These are phyloP conservation scores for Gymnocypris eckloni DNA, from an alignment of 2,797 vertebrate species.

Conservation along the genomic window DNA sequence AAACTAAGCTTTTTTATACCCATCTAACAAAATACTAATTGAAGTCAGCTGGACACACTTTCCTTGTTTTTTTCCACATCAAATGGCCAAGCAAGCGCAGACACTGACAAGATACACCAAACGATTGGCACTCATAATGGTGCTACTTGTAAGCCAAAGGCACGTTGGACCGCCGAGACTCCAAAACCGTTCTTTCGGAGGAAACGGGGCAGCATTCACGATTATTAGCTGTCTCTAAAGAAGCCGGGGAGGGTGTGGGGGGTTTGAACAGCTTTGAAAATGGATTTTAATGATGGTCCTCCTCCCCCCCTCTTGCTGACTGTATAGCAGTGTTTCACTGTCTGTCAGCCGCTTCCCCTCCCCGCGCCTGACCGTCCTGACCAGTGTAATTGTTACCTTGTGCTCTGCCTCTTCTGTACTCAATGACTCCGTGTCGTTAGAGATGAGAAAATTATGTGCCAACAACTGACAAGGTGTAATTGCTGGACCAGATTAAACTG, in stretches of 20 bases:
- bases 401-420: constrained; percentile 60
- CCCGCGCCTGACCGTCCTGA: constrained; percentile 53
- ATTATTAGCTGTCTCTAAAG: constrained; percentile 22
- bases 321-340: constrained; percentile 53
- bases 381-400: constrained; percentile 68
- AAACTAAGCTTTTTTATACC: too few species aligned
- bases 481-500: constrained; percentile 65
- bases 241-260: constrained; percentile 19
- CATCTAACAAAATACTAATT: too few species aligned
- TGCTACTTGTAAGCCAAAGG: constrained; percentile 26
- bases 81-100: too few species aligned
- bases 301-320: constrained; percentile 51
- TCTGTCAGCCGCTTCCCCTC: constrained; percentile 58
- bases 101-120: too few species aligned
- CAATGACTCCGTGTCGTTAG: constrained; percentile 70
- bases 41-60: too few species aligned
- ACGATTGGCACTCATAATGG: constrained; percentile 7
- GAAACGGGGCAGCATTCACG: constrained; percentile 21
- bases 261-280: constrained; percentile 52
- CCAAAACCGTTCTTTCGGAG: background rate
- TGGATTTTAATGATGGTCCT: constrained; percentile 55
- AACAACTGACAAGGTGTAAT: constrained; percentile 79
- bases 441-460: constrained; percentile 74
- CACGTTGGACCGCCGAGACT: background rate
- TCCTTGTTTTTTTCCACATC: too few species aligned